Evolutionary conservation across 2,113 vertebrate genomes (phyloP), one percentile per base, ranked within the genome.

Genomic region (Bujurquina vittata): DNA sequence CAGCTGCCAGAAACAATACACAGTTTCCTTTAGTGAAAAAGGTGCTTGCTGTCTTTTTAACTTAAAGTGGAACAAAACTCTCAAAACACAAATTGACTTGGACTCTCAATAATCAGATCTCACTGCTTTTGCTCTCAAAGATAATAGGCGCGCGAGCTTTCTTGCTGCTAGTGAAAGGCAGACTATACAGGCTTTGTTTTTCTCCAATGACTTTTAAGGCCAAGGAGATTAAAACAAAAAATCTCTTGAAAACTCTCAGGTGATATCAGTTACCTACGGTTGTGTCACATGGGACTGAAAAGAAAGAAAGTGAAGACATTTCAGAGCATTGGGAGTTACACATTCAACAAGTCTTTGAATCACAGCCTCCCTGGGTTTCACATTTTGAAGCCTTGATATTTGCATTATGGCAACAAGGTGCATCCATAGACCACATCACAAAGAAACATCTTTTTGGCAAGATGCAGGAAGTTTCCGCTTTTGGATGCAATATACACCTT

Each of bases 1-100:
- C 8, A 26, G 72, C 60, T 26, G 90, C 87, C 90, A 91, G 57
- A 55, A 77, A 73, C 20, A 80, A 63, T 22, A n/a, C 4, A 4
- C 1, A 0, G 31, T 33, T 29, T 43, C 35, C 40, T 22, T 22
- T 4, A 20, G n/a, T 49, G 31, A 29, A 65, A 62, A 75, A 58
- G 49, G 33, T 23, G 43, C 62, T 65, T 2, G 3, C 26, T 59
- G 74, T 67, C 61, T 37, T 11, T 77, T 76, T 22, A 59, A 77
- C 35, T 72, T 18, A 72, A 72, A 72, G 1, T 72, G 31, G 67
- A 72, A 43, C 46, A 72, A 72, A 72, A 54, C 37, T 76, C 55
- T 76, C 0, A 49, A 77, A 77, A 77, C 57, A 77, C 57, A 46
- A 60, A 60, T 46, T 43, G 3, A 59, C 37, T n/a, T 60, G 11